Evolutionary conservation across 92 coral and sea anemone species (phyloP).

Genomic region (Galaxea fascicularis): DNA sequence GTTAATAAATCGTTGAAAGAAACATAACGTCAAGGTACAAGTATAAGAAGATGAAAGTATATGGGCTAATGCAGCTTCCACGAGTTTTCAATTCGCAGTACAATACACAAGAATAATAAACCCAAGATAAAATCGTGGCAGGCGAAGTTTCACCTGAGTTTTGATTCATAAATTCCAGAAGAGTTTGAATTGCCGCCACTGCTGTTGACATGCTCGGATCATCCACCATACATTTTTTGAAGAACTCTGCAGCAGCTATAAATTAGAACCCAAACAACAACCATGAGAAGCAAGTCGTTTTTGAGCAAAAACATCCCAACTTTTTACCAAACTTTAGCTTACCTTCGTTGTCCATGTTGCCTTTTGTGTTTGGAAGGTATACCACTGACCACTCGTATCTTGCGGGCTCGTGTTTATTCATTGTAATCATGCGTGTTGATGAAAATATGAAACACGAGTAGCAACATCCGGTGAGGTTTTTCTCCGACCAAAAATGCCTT

Average conservation of each 20-base stretch:
- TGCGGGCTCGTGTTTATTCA: background rate
- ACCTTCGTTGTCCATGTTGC: conserved; percentile 97
- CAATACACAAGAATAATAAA: too few species aligned
- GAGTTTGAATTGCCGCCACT: conserved; percentile 92
- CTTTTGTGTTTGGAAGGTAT: background rate
- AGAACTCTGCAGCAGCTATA: conserved; percentile 83
- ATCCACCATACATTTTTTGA: conserved; percentile 86
- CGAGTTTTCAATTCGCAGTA: too few species aligned
- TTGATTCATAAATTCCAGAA: conserved; percentile 86
- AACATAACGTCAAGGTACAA: too few species aligned
- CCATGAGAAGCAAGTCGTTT: background rate
- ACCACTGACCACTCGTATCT: conserved; percentile 71
- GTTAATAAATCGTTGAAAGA: too few species aligned
- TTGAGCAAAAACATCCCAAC: background rate
- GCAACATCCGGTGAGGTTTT: too few species aligned
- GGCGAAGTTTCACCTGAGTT: conserved; percentile 50
- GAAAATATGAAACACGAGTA: too few species aligned
- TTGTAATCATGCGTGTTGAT: too few species aligned
- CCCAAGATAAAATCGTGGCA: background rate
- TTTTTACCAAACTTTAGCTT: background rate
- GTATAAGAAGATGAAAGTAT: too few species aligned
- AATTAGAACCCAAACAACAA: conserved; percentile 1
- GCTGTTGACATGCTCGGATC: conserved; percentile 95
- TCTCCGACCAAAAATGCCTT: background rate
- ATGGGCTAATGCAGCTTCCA: too few species aligned